phyloP scores from a whole-genome alignment of 2,113 vertebrate genomes.

The Peromyscus polionotus region DNA sequence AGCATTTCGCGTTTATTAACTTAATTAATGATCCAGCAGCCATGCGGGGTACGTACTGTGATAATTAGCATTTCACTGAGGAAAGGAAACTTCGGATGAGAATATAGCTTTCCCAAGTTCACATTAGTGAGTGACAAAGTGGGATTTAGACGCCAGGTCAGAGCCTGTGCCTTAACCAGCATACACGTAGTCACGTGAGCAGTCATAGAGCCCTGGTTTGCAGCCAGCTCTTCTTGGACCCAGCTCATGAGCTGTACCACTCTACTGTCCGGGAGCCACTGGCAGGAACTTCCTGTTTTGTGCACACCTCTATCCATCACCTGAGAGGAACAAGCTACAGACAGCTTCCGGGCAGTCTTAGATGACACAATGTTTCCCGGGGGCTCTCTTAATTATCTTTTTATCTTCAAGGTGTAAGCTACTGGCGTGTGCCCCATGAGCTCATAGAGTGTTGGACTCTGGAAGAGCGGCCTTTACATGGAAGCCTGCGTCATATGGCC shows the following conservation, averaged over 20 bases:
- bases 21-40: background rate
- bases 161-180: no score
- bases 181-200: background rate
- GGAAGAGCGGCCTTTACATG: constrained; percentile 86
- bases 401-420: constrained; percentile 87
- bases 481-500: constrained; percentile 82
- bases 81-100: background rate
- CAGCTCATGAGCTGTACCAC: background rate
- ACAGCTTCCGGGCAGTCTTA: background rate
- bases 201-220: background rate
- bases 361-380: background rate
- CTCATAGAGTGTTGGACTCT: constrained; percentile 89
- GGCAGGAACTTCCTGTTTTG: background rate
- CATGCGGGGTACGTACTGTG: background rate
- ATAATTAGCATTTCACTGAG: background rate
- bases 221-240: background rate
- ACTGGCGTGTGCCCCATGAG: constrained; percentile 88
- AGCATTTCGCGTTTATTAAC: background rate
- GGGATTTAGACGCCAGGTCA: background rate
- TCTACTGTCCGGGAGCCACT: fast-evolving
- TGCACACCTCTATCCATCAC: background rate
- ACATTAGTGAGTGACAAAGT: background rate
- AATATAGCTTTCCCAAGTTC: background rate
- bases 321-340: background rate
- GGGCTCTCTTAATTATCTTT: constrained; percentile 11